A percentile compares a stretch with the other conserved stretches of the same genome.
These are phyloP conservation scores for Tinamus major DNA, from an alignment of 2,797 vertebrate genomes.

Conservation along the genomic window DNA sequence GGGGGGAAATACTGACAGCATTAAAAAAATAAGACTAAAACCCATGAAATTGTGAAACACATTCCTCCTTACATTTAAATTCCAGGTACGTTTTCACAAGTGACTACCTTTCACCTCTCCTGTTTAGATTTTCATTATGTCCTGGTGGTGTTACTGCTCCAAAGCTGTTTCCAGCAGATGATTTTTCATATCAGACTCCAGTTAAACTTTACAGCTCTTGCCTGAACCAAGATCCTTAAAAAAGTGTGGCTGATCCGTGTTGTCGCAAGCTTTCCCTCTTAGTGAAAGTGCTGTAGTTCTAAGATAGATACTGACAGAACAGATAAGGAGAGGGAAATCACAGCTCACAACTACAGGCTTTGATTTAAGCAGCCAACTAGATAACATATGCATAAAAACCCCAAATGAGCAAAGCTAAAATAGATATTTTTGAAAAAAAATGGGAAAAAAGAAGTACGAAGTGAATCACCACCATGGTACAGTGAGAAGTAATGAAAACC, in stretches of 20 bases:
- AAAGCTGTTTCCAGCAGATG: background rate
- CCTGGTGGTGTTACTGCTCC: background rate
- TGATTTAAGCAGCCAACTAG: constrained; percentile 29
- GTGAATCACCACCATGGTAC: background rate
- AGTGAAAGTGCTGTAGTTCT: constrained; percentile 13
- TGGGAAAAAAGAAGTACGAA: background rate
- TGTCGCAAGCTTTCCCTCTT: constrained; percentile 14
- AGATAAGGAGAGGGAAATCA: constrained; percentile 14
- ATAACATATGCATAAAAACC: background rate
- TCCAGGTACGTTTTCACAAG: background rate
- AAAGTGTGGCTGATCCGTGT: background rate
- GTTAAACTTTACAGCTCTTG: background rate
- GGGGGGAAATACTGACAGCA: background rate
- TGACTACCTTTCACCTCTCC: background rate
- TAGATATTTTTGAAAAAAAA: background rate
- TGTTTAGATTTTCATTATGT: background rate
- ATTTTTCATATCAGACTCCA: constrained; percentile 16
- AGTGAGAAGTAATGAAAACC: background rate
- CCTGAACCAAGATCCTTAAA: background rate
- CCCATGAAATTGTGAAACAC: background rate
- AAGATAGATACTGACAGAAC: constrained; percentile 29
- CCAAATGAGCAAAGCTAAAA: background rate
- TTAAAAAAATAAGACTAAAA: background rate
- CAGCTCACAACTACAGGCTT: background rate
- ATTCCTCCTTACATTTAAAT: background rate